Base-by-base conservation (phyloP, 1,140 invertebrate species). In the Achatina immaculata region DNA sequence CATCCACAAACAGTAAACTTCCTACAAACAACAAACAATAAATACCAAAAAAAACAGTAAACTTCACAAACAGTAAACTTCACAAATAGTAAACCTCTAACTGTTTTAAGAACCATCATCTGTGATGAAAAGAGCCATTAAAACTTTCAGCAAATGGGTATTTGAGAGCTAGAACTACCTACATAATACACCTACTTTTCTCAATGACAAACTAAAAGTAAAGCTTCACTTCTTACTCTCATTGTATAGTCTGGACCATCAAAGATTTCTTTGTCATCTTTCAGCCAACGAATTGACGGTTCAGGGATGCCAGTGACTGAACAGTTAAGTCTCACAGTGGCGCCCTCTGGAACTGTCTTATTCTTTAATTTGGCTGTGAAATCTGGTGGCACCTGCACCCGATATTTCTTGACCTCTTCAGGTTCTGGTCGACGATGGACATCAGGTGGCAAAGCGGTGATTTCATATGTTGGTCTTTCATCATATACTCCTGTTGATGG, bases 311-410 rank as follows among this genome's bases (percentile, higher is more conserved):
- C 90, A 40, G 87, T 87, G 34, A 90, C 87, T 14, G 88, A 89
- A 58, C 89, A 90, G 78, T 83, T 85, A 24, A 90, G 83, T 69
- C 83, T 82, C 19, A 89, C 84, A 75, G 86, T 81, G 58, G 68
- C 84, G 0, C 95, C 95, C 9, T 94, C 93, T 88, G 96, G 95
- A 0, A 96, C 95, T 14, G 95, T 92, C 74, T 95, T 93, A 88
- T 96, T 95, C n/a, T 95, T 93, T 38, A 97, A 91, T 36, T 95
- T 93, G 94, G 96, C 96, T 0, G 95, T 96, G 87, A 97, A 97
- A 86, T 96, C 95, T 0, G 96, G 96, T 0, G 95, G 95, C 76
- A 84, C 84, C 48, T 87, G 83, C 36, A 84, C 71, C 36, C 83
- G 85, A 79, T 84, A 85, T 66, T 81, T 83, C 40, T 72, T 82